Conservation (phyloP, 2,888 invertebrate genomes). For the Bursaphelenchus okinawaensis region DNA sequence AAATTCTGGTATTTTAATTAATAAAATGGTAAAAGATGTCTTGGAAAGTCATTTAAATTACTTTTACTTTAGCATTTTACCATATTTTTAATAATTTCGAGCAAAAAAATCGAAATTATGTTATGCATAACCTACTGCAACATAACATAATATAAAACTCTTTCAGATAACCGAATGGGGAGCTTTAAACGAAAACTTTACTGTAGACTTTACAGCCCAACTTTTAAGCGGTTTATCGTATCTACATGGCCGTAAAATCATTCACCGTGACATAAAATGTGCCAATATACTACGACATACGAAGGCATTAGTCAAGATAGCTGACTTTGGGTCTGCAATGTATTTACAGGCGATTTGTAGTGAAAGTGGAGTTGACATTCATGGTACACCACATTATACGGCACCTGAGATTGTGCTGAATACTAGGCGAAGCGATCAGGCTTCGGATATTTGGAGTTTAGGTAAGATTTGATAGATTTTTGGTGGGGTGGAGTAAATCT, state of each 20-base stretch:
- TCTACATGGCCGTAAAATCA: constrained; percentile 60
- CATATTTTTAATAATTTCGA: neutral
- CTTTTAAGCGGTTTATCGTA: constrained; percentile 61
- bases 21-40: neutral
- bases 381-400: constrained; percentile 44
- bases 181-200: constrained; percentile 24
- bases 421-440: constrained; percentile 30
- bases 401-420: constrained; percentile 39
- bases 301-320: constrained; percentile 61
- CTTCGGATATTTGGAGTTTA: constrained; percentile 46
- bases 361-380: constrained; percentile 33
- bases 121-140: too few species aligned
- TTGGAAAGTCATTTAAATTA: too few species aligned
- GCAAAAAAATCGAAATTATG: too few species aligned
- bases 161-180: constrained; percentile 51
- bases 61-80: neutral
- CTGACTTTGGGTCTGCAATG: constrained; percentile 62
- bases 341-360: constrained; percentile 59
- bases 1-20: neutral
- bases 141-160: too few species aligned
- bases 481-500: neutral
- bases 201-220: constrained; percentile 59
- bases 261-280: constrained; percentile 49
- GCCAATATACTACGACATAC: constrained; percentile 61
- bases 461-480: constrained; percentile 11